Evolutionary conservation across 2,888 invertebrate species (phyloP), one percentile per base, ranked within the genome.

Genomic region (Dynastes maya): DNA sequence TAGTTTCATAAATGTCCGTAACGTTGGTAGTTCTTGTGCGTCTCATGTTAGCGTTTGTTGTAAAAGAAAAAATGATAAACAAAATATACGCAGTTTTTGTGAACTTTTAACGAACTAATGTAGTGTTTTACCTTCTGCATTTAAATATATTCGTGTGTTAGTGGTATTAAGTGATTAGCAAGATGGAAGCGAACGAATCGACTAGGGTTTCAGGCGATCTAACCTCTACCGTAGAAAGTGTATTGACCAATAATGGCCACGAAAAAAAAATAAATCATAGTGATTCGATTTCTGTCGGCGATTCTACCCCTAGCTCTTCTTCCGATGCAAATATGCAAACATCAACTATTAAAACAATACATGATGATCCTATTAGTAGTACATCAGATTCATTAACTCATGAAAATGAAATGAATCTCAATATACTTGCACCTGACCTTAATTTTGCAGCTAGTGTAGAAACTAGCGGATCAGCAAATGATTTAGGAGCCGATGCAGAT

Each of bases 281-380:
- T 78, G 79, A 77, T 55, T 65, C 76, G 27, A 68, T 77, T 61
- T 63, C 71, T 40, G 78, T 78, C 22, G 85, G 83, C 77, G 88
- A 88, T 85, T 86, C 87, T 76, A 85, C 85, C 76, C 88, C 88
- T 63, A 87, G 87, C 70, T 87, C 87, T 74, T 88, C 88, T 40
- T 87, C 88, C 16, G 88, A 88, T 83, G 87, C 88, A 67, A 80
- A 81, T 75, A 37, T 79, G 65, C 72, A 74, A 58, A 63, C 77
- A 29, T 68, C 68, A 6, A 27, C 53, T 61, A 22, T 61, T 13
- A 72, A 79, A 37, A 74, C 68, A 45, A 67, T 77, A 55, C 79
- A 77, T 67, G 88, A 88, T 80, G 86, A 89, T 82, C 86, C 88
- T 4, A 88, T 88, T 64, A 88, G 88, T 79, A 89, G 88, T 77